Evolutionary conservation across 2,113 vertebrate species (phyloP).

Genomic region (Talpa occidentalis): DNA sequence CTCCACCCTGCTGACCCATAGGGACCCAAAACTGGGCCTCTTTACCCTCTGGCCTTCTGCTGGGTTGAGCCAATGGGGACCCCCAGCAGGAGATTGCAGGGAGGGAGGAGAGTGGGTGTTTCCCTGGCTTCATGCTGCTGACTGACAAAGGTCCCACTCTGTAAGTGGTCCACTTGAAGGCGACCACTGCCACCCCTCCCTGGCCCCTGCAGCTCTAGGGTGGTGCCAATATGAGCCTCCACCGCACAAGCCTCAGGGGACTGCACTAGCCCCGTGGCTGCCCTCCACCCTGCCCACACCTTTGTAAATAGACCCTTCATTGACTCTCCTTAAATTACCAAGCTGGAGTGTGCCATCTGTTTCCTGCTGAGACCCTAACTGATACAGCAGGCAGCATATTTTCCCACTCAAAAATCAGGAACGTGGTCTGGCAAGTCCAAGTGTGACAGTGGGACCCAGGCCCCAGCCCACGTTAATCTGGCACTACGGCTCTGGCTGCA

Average conservation of each 20-base stretch:
- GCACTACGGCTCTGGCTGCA: fast-evolving
- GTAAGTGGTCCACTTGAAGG: neutral
- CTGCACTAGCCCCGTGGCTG: neutral
- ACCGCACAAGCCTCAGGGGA: neutral
- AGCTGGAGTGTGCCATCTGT: constrained; percentile 60
- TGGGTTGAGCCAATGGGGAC: neutral
- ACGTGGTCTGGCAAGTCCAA: neutral
- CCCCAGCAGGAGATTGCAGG: neutral
- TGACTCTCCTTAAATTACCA: constrained; percentile 38
- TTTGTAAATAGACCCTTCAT: constrained; percentile 56
- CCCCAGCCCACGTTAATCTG: neutral
- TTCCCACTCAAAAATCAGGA: constrained; percentile 54
- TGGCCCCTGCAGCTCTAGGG: neutral
- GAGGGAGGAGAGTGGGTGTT: neutral
- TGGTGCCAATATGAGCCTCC: neutral
- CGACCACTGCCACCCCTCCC: neutral
- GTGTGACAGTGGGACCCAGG: neutral
- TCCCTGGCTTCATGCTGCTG: neutral
- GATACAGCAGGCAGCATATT: constrained; percentile 56
- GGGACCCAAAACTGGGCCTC: neutral
- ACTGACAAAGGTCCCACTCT: neutral
- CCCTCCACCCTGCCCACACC: neutral
- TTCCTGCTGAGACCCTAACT: constrained; percentile 63
- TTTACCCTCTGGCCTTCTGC: neutral
- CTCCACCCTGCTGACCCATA: neutral